Percentiles rank a stretch among this genome's conserved stretches.
phyloP scores from a whole-genome alignment of 1,140 invertebrate species.

The Hycleus cichorii region DNA sequence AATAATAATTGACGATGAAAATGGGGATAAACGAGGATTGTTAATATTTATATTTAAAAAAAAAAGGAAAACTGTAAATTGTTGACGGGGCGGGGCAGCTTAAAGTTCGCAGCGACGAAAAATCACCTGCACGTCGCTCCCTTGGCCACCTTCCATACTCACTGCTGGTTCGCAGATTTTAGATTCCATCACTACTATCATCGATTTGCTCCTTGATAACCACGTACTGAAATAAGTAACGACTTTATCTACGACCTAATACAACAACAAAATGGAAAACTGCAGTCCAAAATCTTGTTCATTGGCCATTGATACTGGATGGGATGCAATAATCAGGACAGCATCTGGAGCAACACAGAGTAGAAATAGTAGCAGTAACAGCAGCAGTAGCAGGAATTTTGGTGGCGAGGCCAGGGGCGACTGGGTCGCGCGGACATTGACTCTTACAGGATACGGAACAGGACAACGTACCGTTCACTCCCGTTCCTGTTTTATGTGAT shows the following conservation, averaged over 20 bases:
- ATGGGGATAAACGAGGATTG: neutral
- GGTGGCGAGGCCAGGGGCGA: neutral
- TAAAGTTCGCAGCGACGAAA: neutral
- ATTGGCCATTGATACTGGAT: neutral
- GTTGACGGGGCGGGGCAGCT: conserved; percentile 20
- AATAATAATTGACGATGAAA: neutral
- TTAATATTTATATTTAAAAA: neutral
- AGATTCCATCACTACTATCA: neutral
- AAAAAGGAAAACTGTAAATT: conserved; percentile 14
- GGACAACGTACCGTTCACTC: conserved; percentile 1
- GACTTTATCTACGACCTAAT: neutral
- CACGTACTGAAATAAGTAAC: neutral
- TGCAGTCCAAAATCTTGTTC: conserved; percentile 15
- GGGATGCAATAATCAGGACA: neutral
- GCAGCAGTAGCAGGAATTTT: neutral
- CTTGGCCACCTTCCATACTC: too few relatives aligned
- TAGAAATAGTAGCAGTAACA: neutral
- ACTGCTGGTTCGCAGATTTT: neutral
- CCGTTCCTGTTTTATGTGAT: neutral
- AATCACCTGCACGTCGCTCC: neutral
- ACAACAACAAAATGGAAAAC: neutral
- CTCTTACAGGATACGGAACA: conserved; percentile 16
- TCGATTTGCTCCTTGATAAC: neutral
- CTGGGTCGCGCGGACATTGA: conserved; percentile 24
- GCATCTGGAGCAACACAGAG: neutral